Base-by-base conservation (phyloP, 2,113 vertebrate species). In the Pseudorhombus dupliciocellatus region DNA sequence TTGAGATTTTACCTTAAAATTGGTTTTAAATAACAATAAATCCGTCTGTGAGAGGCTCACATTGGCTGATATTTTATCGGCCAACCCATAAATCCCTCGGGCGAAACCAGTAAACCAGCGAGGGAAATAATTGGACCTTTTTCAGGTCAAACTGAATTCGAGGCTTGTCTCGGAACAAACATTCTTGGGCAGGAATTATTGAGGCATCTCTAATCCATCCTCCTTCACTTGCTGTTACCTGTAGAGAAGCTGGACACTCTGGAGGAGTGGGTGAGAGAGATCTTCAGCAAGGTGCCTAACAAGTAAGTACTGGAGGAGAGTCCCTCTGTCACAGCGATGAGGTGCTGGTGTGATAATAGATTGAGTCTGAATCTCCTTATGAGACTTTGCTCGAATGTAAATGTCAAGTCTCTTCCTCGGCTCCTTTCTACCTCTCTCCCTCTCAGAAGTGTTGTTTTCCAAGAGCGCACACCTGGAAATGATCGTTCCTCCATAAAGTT, bases 251-350 rank as follows among this genome's bases (percentile, higher is more conserved):
- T 99, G 92, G 96, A 98, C 92, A 97, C 95, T 12, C 92, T 99
- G 91, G 97, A 99, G 91, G 93, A 96, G 80, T 99, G 97, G 97
- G 96, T 97, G 87, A 96, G 91, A 65, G 96, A 98, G 92, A 96
- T 99, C 90, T 99, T 99, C 92, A 95, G 94, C 63, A 92, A 95
- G 77, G 95, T 99, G 84, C 97, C 97, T 74, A 97, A 98, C 93
- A 99, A 98, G 98, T 99, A 93, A 94, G 96, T 92, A 62, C 51
- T 10, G 64, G 16, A 67, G 59, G 21, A 69, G 80, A 74, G 73
- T 24, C 79, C 81, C 73, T 76, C 60, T 24, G 70, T 74, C 77
- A 21, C 52, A 25, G 66, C 48, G 73, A 79, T 64, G 79, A 84
- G 70, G 20, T 50, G 67, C 65, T 20, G 52, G 24, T n/a, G 54